Evolutionary conservation across 1,140 invertebrate species (phyloP).

Genomic region (Medauroidea extradentata): DNA sequence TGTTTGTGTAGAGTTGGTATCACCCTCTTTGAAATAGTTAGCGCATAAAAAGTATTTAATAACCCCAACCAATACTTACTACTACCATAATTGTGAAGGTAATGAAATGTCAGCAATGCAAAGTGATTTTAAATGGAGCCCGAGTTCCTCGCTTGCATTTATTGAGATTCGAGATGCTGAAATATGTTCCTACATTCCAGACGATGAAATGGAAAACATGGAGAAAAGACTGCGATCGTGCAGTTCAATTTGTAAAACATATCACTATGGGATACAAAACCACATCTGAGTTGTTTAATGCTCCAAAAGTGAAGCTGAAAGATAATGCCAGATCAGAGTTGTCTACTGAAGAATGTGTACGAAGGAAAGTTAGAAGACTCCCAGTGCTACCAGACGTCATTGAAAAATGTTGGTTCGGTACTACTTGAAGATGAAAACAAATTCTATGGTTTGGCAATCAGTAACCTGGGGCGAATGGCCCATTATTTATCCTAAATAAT

Average conservation of each 20-base stretch:
- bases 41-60: too few species aligned
- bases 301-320: not conserved
- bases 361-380: constrained; percentile 10
- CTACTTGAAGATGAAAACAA: constrained; percentile 20
- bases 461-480: constrained; percentile 23
- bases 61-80: too few species aligned
- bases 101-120: too few species aligned
- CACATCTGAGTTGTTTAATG: not conserved
- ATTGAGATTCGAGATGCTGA: too few species aligned
- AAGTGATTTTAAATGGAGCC: too few species aligned
- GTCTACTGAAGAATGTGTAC: not conserved
- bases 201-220: not conserved
- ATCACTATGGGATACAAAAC: not conserved
- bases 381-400: constrained; percentile 20
- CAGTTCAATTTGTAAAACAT: not conserved
- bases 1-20: too few species aligned
- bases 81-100: too few species aligned
- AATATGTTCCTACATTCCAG: too few species aligned
- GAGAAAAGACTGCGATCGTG: not conserved
- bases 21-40: too few species aligned
- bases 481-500: constrained; percentile 30
- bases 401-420: constrained; percentile 26
- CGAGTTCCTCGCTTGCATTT: too few species aligned
- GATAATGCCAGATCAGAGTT: not conserved
- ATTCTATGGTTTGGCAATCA: constrained; percentile 24